Evolutionary conservation across 2,113 vertebrate species (phyloP).

Genomic region (Daphoenositta chrysoptera): DNA sequence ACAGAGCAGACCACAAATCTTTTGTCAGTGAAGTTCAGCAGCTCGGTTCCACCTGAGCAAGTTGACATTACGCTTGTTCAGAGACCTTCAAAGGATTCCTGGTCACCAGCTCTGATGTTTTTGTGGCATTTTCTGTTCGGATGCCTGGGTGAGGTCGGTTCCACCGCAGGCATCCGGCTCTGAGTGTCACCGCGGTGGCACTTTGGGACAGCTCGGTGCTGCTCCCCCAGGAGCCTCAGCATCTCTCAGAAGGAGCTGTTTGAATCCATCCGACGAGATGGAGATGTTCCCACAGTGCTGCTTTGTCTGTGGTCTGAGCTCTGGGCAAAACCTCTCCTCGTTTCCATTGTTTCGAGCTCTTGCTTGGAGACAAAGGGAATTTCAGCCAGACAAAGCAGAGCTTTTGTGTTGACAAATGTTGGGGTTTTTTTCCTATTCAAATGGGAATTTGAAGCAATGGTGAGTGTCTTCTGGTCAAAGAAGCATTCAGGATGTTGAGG

Average conservation of each 20-base stretch:
- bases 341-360: background rate
- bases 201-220: background rate
- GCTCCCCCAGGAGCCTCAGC: background rate
- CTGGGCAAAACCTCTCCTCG: background rate
- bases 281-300: background rate
- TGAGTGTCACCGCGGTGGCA: background rate
- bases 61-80: background rate
- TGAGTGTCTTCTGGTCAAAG: background rate
- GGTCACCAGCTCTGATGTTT: background rate
- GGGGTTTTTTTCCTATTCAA: background rate
- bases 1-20: rapidly evolving
- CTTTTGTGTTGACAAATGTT: background rate
- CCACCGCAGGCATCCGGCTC: background rate
- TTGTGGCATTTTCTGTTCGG: background rate
- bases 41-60: background rate
- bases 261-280: background rate
- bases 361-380: background rate
- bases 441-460: background rate
- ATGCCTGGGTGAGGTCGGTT: background rate
- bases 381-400: background rate
- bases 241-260: background rate
- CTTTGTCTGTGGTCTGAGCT: background rate
- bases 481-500: background rate
- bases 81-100: background rate
- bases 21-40: background rate